Conservation (phyloP, 2,113 vertebrate genomes). For the Periophthalmus modestus region DNA sequence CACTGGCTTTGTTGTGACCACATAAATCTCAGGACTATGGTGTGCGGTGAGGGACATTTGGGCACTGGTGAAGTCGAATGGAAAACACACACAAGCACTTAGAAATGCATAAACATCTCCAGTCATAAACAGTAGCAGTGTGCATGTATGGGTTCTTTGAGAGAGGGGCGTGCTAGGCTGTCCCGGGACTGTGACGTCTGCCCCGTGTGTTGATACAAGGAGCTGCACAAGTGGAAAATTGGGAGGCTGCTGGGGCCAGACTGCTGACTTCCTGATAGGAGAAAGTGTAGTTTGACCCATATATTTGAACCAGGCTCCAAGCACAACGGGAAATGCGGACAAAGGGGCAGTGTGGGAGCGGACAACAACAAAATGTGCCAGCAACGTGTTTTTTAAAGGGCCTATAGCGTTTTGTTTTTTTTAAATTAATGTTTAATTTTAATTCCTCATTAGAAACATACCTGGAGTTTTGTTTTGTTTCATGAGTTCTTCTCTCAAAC, state of each 20-base stretch:
- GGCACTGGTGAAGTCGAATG: neutral
- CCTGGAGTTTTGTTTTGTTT: too few relatives aligned
- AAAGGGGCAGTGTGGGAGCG: conserved; percentile 40
- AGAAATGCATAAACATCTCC: conserved; percentile 34
- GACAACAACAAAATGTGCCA: conserved; percentile 12
- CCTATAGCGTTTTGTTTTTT: too few relatives aligned
- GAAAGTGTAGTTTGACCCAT: conserved; percentile 58
- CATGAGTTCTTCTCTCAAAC: too few relatives aligned
- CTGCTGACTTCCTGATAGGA: conserved; percentile 72
- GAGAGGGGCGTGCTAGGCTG: conserved; percentile 37
- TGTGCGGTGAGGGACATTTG: conserved; percentile 36
- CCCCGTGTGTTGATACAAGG: conserved; percentile 74
- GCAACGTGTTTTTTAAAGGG: neutral
- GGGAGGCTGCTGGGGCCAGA: conserved; percentile 66
- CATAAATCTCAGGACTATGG: conserved; percentile 47
- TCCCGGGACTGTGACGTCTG: conserved; percentile 66
- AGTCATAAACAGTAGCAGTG: conserved; percentile 49
- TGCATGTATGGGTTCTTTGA: conserved; percentile 69
- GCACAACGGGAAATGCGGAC: conserved; percentile 34
- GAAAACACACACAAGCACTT: conserved; percentile 13
- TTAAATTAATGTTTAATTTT: too few relatives aligned
- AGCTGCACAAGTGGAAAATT: conserved; percentile 76
- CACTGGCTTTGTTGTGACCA: conserved; percentile 52
- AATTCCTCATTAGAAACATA: too few relatives aligned
- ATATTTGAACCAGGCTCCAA: conserved; percentile 36